Conservation (phyloP, 2,113 vertebrate genomes). For the Ibidorhyncha struthersii region DNA sequence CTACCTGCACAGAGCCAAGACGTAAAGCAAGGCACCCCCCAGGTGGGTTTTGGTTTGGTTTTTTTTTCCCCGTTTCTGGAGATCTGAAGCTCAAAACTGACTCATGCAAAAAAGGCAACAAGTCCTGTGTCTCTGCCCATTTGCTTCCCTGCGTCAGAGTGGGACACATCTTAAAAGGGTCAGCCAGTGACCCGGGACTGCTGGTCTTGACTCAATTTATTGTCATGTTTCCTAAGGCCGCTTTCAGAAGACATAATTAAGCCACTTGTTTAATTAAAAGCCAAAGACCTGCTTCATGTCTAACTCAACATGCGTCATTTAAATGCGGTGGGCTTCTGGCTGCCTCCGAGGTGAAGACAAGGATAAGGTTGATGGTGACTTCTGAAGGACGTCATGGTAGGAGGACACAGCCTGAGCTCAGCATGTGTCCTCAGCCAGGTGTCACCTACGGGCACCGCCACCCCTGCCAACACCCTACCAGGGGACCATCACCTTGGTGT, state of each 20-base stretch:
- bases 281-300: not conserved
- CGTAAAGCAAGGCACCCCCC: not conserved
- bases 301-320: not conserved
- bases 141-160: not conserved
- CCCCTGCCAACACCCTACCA: not conserved
- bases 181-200: not conserved
- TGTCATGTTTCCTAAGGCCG: not conserved
- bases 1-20: not conserved
- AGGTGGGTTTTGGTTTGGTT: accelerated
- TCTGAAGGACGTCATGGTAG: accelerated
- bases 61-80: not conserved
- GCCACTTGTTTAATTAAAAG: not conserved
- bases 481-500: not conserved
- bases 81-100: not conserved
- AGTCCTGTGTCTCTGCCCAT: not conserved
- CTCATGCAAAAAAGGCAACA: not conserved
- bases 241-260: not conserved
- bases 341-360: not conserved
- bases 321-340: not conserved
- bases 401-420: not conserved
- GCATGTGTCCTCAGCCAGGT: not conserved
- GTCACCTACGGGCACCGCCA: not conserved
- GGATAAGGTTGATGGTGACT: not conserved
- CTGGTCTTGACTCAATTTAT: not conserved
- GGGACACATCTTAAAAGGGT: not conserved